Base-by-base conservation (phyloP, 1,140 invertebrate genomes). In the Calycopis cecrops region DNA sequence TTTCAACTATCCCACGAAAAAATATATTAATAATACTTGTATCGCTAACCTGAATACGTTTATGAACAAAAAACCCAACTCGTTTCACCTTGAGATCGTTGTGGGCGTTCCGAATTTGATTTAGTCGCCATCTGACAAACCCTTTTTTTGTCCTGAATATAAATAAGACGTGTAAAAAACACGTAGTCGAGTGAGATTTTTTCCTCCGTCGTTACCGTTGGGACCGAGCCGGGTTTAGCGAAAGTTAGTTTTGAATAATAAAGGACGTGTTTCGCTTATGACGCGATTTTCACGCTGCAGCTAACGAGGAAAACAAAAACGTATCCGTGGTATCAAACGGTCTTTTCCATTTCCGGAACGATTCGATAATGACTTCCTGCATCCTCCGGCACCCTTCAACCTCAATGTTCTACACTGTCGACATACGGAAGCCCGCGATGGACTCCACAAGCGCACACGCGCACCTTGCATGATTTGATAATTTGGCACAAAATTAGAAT, bases 101-200 rank as follows among this genome's bases (percentile, higher is more conserved):
- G 77, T 79, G 69, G 79, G 81, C 76, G 81, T 73, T 62, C 69
- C 73, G 62, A 83, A 83, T 76, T 79, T 85, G 79, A 85, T 83
- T 85, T 83, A 81, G 77, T 82, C 69, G 69, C 79, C 73, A 76
- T 79, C 78, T 77, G 79, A 83, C 82, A 76, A 82, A 83, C 78
- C 79, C 82, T 79, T 84, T 85, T 80, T 85, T 85, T 85, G 72
- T 79, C 73, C 75, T 79, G 81, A 85, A 85, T 82, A 82, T 82
- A 85, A 85, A 85, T 83, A 85, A 76, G 71, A 72, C 69, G 62
- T 73, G 67, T 71, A 83, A 83, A n/a, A 85, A 82, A 78, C 70
- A 73, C 71, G 69, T 71, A 76, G 65, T 72, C 72, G 71, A 71
- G 67, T 65, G 57, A 67, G 71, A 69, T 74, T 77, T 78, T 77